phyloP scores from a whole-genome alignment of 1,140 invertebrate species.

The Caenorhabditis remanei region DNA sequence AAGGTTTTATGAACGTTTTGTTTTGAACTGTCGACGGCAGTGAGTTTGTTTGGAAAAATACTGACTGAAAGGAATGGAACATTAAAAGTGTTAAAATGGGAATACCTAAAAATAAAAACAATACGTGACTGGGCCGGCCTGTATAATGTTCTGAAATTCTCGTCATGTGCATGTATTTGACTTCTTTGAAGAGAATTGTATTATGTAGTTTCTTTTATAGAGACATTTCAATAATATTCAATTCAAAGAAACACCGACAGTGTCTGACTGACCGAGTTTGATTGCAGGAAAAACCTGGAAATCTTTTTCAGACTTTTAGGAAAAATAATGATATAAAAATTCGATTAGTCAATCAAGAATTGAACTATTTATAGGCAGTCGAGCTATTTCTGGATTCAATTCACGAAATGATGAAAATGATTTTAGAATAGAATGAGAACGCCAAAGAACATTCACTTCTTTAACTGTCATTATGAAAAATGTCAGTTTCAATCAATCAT shows the following conservation, averaged over 20 bases:
- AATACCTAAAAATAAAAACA: not conserved
- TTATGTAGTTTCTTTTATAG: not conserved
- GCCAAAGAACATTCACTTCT: too few species aligned
- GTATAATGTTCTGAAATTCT: not conserved
- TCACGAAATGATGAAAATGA: not conserved
- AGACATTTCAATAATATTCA: not conserved
- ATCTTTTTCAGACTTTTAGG: too few species aligned
- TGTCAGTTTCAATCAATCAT: too few species aligned
- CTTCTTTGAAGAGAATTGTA: not conserved
- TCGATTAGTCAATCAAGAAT: not conserved
- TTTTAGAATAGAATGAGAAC: too few species aligned
- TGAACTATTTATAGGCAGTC: not conserved
- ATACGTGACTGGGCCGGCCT: not conserved
- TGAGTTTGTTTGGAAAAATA: not conserved
- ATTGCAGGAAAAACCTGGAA: too few species aligned
- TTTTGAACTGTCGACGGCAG: not conserved
- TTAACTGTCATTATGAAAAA: too few species aligned
- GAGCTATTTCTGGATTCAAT: slow-evolving; percentile 5
- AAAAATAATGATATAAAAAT: not conserved
- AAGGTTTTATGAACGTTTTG: not conserved
- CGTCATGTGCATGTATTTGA: slow-evolving; percentile 2
- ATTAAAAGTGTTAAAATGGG: too few species aligned
- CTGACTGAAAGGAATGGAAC: too few species aligned
- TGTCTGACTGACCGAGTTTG: too few species aligned
- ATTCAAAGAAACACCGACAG: not conserved